Evolutionary conservation across 2,113 vertebrate species (phyloP).

Genomic region (Stictonetta naevosa): DNA sequence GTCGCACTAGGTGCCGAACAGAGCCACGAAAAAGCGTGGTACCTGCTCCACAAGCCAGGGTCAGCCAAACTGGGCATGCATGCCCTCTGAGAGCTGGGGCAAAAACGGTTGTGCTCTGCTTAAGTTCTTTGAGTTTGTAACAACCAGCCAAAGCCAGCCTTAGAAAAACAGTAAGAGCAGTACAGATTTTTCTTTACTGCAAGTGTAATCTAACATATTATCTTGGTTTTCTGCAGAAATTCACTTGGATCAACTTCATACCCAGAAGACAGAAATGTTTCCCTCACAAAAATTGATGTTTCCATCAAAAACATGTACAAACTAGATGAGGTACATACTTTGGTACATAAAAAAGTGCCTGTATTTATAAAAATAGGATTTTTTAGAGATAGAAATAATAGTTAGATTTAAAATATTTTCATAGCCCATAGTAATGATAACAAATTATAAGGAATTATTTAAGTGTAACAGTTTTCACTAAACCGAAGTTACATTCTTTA

Average conservation of each 20-base stretch:
- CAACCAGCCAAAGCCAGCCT: not conserved
- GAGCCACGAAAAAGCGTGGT: accelerated
- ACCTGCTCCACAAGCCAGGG: not conserved
- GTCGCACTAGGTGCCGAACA: accelerated
- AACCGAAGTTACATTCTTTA: accelerated
- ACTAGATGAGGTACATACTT: accelerated
- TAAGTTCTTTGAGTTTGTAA: accelerated
- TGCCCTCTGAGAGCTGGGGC: not conserved
- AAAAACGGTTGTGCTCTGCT: accelerated
- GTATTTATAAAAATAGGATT: not conserved
- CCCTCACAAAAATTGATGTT: not conserved
- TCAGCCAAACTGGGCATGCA: not conserved
- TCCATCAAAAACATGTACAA: not conserved
- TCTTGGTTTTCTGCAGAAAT: not conserved
- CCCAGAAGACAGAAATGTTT: not conserved
- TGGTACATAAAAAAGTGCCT: not conserved
- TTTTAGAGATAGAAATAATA: not conserved
- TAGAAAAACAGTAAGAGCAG: accelerated
- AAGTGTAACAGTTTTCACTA: not conserved
- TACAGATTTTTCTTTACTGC: not conserved
- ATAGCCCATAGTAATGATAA: not conserved
- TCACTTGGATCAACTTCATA: not conserved
- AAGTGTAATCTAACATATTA: not conserved
- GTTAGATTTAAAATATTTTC: not conserved
- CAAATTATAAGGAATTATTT: no score